phyloP scores from a whole-genome alignment of 2,113 vertebrate species.

The Dicrurus megarhynchus region DNA sequence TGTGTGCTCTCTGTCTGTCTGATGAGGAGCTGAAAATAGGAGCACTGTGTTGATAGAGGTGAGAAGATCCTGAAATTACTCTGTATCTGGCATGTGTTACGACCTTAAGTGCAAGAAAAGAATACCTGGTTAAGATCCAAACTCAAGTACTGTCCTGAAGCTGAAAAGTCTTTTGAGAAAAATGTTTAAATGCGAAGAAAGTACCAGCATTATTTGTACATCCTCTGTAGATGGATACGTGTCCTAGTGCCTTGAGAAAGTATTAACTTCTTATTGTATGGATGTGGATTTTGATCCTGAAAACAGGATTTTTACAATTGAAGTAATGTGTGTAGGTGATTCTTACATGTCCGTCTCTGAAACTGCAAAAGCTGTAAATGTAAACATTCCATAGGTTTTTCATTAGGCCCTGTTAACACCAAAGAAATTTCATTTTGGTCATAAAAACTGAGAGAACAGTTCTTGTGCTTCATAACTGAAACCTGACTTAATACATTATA shows the following conservation, averaged over 20 bases:
- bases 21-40: not conserved
- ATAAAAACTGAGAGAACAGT: not conserved
- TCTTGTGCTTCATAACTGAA: not conserved
- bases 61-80: not conserved
- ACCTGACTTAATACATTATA: not conserved
- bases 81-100: not conserved
- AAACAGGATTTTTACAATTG: not conserved
- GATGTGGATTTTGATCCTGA: not conserved
- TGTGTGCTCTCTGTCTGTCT: not conserved
- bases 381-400: not conserved
- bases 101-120: not conserved
- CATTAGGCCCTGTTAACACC: not conserved
- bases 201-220: not conserved
- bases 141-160: not conserved
- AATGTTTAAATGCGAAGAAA: not conserved
- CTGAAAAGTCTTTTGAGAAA: not conserved
- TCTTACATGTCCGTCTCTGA: not conserved
- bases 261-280: not conserved
- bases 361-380: not conserved
- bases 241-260: not conserved
- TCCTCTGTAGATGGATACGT: rapidly evolving
- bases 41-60: not conserved
- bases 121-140: not conserved
- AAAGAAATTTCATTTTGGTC: not conserved
- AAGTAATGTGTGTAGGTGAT: not conserved